phyloP scores from a whole-genome alignment of 2,888 invertebrate genomes.

The Buathra laborator region DNA sequence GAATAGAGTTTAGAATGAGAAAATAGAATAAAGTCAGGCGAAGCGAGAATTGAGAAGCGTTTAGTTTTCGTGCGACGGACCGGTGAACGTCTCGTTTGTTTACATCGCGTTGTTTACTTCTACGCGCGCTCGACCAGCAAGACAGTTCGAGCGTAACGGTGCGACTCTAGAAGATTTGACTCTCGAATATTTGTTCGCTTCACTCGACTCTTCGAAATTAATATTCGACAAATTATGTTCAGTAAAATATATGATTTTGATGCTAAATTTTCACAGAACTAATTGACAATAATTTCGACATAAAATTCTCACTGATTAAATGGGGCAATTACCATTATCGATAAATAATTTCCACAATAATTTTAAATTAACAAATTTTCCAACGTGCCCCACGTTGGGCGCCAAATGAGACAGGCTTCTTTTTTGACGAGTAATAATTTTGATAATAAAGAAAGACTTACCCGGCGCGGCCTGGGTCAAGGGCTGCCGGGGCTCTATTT shows the following conservation, averaged over 20 bases:
- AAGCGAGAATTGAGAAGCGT: conserved; percentile 1
- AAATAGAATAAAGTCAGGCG: conserved; percentile 10
- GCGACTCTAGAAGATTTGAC: conserved; percentile 4
- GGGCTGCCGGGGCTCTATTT: too few species aligned
- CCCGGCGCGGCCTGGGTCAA: too few species aligned
- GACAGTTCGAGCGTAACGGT: neutral
- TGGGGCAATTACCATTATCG: too few species aligned
- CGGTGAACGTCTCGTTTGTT: conserved; percentile 4
- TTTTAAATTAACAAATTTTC: too few species aligned
- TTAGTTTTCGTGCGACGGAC: neutral
- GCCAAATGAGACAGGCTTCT: too few species aligned
- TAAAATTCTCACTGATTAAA: too few species aligned
- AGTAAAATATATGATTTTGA: too few species aligned
- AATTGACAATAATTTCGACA: neutral
- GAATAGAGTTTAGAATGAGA: neutral
- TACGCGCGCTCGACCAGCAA: neutral
- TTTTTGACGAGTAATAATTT: too few species aligned
- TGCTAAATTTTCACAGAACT: neutral
- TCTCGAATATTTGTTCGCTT: conserved; percentile 5
- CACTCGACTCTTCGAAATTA: neutral
- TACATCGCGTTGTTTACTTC: conserved; percentile 7
- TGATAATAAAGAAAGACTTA: too few species aligned
- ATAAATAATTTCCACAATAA: too few species aligned
- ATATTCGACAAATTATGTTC: neutral
- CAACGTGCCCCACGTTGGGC: too few species aligned